Evolutionary conservation across 2,113 vertebrate genomes (phyloP).

Genomic region (Rattus rattus): DNA sequence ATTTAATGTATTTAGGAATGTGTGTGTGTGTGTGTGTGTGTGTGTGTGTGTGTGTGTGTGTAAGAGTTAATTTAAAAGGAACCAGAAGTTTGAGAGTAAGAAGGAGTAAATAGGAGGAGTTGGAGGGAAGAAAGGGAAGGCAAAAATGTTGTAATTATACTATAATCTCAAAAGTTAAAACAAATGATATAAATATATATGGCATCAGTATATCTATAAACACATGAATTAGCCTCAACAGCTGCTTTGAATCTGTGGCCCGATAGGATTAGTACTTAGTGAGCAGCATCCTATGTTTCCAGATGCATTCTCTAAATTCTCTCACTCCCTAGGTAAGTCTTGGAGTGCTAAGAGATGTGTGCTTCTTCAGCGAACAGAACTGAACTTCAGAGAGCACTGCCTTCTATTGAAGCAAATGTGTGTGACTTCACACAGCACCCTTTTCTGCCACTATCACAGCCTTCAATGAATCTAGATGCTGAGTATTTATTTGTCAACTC

Average conservation of each 20-base stretch:
- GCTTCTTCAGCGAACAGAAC: not conserved
- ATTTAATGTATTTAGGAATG: not conserved
- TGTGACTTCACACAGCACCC: not conserved
- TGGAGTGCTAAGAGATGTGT: not conserved
- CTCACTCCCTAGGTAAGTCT: not conserved
- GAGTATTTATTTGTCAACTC: not conserved
- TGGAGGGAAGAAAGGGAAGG: not conserved
- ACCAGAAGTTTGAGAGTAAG: not conserved
- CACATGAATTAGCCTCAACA: not conserved
- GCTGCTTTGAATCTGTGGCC: not conserved
- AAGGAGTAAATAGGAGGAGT: not conserved
- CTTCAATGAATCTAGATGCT: not conserved
- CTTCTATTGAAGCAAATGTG: not conserved
- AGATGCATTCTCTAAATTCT: not conserved
- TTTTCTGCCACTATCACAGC: not conserved
- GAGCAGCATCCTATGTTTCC: not conserved
- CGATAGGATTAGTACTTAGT: not conserved
- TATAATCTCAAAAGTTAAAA: not conserved
- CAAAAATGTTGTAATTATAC: not conserved
- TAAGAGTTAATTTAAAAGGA: not conserved
- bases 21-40: not conserved
- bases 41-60: not conserved
- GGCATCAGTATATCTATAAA: not conserved
- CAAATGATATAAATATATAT: not conserved
- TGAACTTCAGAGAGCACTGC: not conserved